Conservation (phyloP, 2,113 vertebrate genomes). For the Erinaceus europaeus region DNA sequence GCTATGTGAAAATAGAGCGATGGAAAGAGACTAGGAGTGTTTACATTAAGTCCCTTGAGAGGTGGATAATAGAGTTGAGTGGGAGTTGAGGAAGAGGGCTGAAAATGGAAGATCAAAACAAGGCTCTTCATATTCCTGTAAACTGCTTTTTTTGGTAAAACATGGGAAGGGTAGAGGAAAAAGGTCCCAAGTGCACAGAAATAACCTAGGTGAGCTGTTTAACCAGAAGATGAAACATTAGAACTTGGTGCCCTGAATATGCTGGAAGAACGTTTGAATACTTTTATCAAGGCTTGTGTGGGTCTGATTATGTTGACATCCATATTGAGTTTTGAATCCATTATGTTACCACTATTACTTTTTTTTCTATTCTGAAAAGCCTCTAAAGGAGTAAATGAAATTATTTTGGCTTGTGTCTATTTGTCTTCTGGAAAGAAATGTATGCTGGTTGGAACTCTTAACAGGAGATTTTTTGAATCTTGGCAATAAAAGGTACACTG, state of each 20-base stretch:
- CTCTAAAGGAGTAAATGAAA: slow-evolving; percentile 33
- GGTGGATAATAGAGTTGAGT: not conserved
- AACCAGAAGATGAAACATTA: not conserved
- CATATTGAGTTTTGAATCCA: not conserved
- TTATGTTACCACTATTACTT: not conserved
- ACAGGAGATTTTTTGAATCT: not conserved
- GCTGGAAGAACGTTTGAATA: not conserved
- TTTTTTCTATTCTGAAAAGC: slow-evolving; percentile 12
- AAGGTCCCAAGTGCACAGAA: not conserved
- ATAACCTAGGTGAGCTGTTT: not conserved
- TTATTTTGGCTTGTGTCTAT: slow-evolving; percentile 1
- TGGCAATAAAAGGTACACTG: not conserved
- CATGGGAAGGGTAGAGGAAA: not conserved
- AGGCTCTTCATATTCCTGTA: not conserved
- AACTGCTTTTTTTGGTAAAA: not conserved
- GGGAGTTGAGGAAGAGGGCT: not conserved
- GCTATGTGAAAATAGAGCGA: not conserved
- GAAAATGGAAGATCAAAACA: not conserved
- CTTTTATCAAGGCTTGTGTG: slow-evolving; percentile 13
- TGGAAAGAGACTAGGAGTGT: not conserved
- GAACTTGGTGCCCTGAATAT: not conserved
- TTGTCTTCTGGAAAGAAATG: slow-evolving; percentile 49
- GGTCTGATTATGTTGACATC: slow-evolving; percentile 43
- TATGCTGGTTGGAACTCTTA: not conserved
- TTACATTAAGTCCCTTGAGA: not conserved